Percentiles rank a stretch among this genome's conserved stretches.
Conservation (phyloP, 2,888 invertebrate genomes). For the Oscheius sp. region DNA sequence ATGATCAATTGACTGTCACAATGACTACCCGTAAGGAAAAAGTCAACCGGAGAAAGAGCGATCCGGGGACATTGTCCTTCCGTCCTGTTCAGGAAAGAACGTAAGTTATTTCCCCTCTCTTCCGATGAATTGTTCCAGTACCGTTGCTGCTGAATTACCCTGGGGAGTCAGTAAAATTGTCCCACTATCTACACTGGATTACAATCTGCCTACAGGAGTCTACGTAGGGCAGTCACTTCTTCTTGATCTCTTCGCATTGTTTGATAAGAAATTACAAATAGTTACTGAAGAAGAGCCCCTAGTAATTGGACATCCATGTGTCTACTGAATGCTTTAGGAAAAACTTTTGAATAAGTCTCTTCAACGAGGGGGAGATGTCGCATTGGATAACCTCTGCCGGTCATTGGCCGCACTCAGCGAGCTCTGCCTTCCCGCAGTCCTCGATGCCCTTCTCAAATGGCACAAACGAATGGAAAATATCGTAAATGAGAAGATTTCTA, state of each 20-base stretch:
- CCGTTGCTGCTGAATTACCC: constrained; percentile 67
- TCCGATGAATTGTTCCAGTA: constrained; percentile 40
- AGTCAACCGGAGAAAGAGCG: constrained; percentile 54
- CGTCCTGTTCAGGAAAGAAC: constrained; percentile 51
- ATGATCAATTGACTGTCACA: not conserved
- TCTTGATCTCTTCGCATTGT: constrained; percentile 91
- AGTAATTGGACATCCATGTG: constrained; percentile 76
- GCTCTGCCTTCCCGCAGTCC: constrained; percentile 93
- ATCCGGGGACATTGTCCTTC: constrained; percentile 55
- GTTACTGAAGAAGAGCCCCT: constrained; percentile 93
- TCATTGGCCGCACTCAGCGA: constrained; percentile 79
- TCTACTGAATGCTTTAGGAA: constrained; percentile 79
- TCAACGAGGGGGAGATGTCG: constrained; percentile 93
- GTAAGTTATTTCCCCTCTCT: constrained; percentile 38
- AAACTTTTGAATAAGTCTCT: constrained; percentile 93
- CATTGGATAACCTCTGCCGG: constrained; percentile 81
- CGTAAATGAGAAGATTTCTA: constrained; percentile 42
- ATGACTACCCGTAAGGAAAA: constrained; percentile 47
- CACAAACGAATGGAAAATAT: constrained; percentile 76
- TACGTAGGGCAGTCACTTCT: constrained; percentile 95
- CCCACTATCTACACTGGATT: constrained; percentile 59
- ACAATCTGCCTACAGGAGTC: constrained; percentile 80
- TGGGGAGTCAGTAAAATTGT: constrained; percentile 67
- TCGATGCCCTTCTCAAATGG: constrained; percentile 93
- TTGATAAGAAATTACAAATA: constrained; percentile 93